Percentiles rank a stretch among this genome's conserved stretches.
Evolutionary conservation across 2,888 invertebrate species (phyloP).

Genomic region (Timema podura): DNA sequence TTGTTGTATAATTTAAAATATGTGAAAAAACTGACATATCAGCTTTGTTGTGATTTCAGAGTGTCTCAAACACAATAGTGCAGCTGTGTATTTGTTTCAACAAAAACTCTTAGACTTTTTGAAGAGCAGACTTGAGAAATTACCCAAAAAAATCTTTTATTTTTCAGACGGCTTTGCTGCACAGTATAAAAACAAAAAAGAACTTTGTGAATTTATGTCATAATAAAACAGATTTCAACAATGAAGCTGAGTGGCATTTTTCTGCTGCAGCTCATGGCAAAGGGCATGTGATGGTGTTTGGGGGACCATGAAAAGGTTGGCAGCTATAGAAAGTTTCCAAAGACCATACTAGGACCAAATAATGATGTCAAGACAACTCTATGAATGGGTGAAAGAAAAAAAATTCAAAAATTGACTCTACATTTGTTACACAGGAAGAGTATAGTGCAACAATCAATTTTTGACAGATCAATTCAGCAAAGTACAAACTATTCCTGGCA

Average conservation of each 20-base stretch:
- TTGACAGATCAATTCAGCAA: neutral
- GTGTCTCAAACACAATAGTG: no score
- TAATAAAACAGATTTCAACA: constrained; percentile 16
- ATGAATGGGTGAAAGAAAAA: constrained; percentile 23
- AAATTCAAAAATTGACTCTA: constrained; percentile 10
- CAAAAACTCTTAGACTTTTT: no score
- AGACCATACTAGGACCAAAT: constrained; percentile 24
- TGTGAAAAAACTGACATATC: neutral
- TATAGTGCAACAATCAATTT: constrained; percentile 17
- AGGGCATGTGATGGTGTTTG: constrained; percentile 22
- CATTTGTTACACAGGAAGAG: neutral
- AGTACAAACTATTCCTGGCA: neutral
- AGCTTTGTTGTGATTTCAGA: no score
- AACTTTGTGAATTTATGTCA: constrained; percentile 21
- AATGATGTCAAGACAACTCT: constrained; percentile 25
- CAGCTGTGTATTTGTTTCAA: no score
- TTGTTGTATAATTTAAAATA: neutral
- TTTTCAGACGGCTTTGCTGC: constrained; percentile 17
- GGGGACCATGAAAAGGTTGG: constrained; percentile 27
- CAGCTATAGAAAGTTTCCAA: constrained; percentile 26
- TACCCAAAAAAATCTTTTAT: neutral
- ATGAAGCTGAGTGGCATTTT: constrained; percentile 24
- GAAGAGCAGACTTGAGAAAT: neutral
- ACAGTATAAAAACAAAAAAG: constrained; percentile 24
- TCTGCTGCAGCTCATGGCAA: constrained; percentile 23